Conservation (phyloP, 2,888 invertebrate genomes). For the Saturnia pavonia region DNA sequence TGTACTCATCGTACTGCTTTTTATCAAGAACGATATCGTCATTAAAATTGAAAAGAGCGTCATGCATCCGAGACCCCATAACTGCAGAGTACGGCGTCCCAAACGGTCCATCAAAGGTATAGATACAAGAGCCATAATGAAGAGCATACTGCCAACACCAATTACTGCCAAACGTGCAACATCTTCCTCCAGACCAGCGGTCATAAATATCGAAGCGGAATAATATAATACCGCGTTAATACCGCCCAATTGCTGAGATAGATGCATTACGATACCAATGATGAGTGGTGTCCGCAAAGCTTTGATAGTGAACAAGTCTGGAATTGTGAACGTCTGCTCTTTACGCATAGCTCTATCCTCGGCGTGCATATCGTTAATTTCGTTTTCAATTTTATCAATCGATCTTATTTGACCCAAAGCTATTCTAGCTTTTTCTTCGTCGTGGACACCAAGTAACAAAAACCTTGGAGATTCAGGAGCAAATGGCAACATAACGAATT, state of each 20-base stretch:
- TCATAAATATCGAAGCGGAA: constrained; percentile 84
- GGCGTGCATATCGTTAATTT: constrained; percentile 74
- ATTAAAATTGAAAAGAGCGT: constrained; percentile 86
- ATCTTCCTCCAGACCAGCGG: constrained; percentile 82
- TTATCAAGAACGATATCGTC: constrained; percentile 79
- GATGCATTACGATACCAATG: constrained; percentile 77
- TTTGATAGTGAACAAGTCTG: constrained; percentile 58
- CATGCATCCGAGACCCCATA: constrained; percentile 88
- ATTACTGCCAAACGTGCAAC: constrained; percentile 86
- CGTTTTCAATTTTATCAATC: constrained; percentile 64
- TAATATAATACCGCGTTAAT: constrained; percentile 86
- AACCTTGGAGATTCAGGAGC: constrained; percentile 75
- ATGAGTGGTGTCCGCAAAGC: constrained; percentile 67
- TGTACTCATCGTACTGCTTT: constrained; percentile 69
- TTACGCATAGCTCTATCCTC: constrained; percentile 71
- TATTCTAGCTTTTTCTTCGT: constrained; percentile 66
- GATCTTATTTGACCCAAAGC: constrained; percentile 65
- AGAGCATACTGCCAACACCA: constrained; percentile 87
- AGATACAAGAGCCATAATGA: constrained; percentile 88
- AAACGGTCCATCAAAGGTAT: constrained; percentile 88
- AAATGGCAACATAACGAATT: constrained; percentile 66
- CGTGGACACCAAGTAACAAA: constrained; percentile 61
- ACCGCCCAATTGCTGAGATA: constrained; percentile 76
- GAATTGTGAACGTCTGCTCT: constrained; percentile 67
- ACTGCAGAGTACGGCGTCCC: constrained; percentile 86